Evolutionary conservation across 2,888 invertebrate species (phyloP), one percentile per base, ranked within the genome.

Genomic region (Apocheima hispidaria): DNA sequence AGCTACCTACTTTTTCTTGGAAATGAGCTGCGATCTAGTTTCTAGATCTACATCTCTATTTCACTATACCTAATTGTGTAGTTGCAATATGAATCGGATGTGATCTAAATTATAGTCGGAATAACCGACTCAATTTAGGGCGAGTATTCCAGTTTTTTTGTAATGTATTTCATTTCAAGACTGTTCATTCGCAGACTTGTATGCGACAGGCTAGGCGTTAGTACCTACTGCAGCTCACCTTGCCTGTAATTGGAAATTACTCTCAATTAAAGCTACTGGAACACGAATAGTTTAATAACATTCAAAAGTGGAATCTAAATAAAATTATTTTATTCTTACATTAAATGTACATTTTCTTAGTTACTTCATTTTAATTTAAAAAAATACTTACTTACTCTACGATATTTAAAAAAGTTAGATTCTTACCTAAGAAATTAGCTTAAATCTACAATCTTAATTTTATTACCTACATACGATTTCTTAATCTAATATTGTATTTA

Each of bases 11-110:
- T 30, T 52, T 46, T 65, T 63, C 57, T 65, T 54, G 49, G 43
- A 56, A 63, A 58, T 60, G 49, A 58, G 49, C 38, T 30, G 51
- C 48, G 44, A 62, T 68, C 30, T 59, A 66, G 63, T 63, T 66
- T 60, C n/a, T n/a, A n/a, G n/a, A n/a, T n/a, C n/a, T 33, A 30
- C 6, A 46, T 33, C 4, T 18, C 1, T 30, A 16, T 14, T 44
- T 10, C 14, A 14, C 5, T 35, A 4, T 2, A 14, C 14, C 14
- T 6, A 14, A 4, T 14, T 4, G 4, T 4, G 4, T 35, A n/a
- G n/a, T n/a, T n/a, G n/a, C n/a, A n/a, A n/a, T n/a, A n/a, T n/a
- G n/a, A n/a, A n/a, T n/a, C n/a, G n/a, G n/a, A n/a, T n/a, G n/a
- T n/a, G n/a, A n/a, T n/a, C n/a, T n/a, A n/a, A n/a, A n/a, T n/a